Evolutionary conservation across 2,113 vertebrate species (phyloP).

Genomic region (Nettapus auritus): DNA sequence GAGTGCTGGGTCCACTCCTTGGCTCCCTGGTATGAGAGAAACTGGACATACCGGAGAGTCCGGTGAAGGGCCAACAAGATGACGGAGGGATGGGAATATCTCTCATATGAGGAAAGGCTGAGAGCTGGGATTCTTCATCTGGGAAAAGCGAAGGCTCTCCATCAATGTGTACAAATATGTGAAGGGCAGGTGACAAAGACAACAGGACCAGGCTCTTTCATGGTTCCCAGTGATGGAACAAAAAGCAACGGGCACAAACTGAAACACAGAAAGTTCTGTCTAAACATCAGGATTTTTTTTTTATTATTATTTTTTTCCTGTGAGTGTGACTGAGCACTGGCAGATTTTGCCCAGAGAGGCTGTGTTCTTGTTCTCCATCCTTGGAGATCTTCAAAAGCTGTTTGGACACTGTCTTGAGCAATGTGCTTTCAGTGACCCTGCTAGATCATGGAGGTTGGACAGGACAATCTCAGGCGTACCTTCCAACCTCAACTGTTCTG

Average conservation of each 20-base stretch:
- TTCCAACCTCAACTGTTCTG: background rate
- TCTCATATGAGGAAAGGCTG: background rate
- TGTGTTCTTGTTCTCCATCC: background rate
- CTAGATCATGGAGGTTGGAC: background rate
- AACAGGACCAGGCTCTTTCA: background rate
- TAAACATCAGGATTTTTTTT: background rate
- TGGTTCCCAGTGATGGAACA: background rate
- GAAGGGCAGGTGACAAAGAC: background rate
- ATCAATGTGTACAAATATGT: background rate
- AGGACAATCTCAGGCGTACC: background rate
- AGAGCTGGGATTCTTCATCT: background rate
- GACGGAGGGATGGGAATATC: background rate
- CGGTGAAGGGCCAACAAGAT: background rate
- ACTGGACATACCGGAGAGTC: background rate
- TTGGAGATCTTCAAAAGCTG: background rate
- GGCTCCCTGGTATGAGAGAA: background rate
- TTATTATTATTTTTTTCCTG: too few relatives aligned
- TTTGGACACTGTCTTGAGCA: background rate
- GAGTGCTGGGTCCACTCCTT: background rate
- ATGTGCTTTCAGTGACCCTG: background rate
- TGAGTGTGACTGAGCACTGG: background rate
- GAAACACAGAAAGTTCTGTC: background rate
- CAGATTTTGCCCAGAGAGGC: background rate
- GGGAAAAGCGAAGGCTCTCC: background rate
- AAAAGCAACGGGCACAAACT: background rate